Evolutionary conservation across 2,113 vertebrate genomes (phyloP).

Genomic region (Hiodon alosoides): DNA sequence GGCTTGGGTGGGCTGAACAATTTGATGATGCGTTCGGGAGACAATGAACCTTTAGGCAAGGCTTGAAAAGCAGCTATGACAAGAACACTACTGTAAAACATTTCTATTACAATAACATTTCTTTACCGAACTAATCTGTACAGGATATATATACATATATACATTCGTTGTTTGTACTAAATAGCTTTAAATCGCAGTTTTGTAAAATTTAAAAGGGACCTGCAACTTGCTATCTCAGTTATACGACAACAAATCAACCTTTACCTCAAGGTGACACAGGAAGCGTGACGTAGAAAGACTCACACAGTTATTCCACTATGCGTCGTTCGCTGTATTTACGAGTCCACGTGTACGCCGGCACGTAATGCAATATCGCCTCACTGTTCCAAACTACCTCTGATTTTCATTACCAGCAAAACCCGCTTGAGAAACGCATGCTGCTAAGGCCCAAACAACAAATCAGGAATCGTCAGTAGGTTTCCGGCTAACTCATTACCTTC

Average conservation of each 20-base stretch:
- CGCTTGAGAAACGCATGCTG: constrained; percentile 74
- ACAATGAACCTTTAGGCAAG: constrained; percentile 25
- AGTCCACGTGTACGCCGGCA: constrained; percentile 64
- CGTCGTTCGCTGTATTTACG: constrained; percentile 33
- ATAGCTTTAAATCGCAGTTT: constrained; percentile 47
- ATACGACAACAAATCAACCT: constrained; percentile 55
- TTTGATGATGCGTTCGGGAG: neutral
- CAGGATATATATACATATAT: constrained; percentile 22
- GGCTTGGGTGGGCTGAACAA: constrained; percentile 19
- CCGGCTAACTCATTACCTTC: constrained; percentile 25
- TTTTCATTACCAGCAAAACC: constrained; percentile 68
- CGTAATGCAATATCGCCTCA: constrained; percentile 80
- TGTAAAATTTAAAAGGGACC: constrained; percentile 45
- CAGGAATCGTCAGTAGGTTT: constrained; percentile 58
- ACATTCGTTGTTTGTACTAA: constrained; percentile 27
- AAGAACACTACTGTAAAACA: constrained; percentile 42
- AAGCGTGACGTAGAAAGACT: constrained; percentile 66
- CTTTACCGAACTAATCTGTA: constrained; percentile 33
- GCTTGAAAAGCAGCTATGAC: constrained; percentile 36
- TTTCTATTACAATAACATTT: constrained; percentile 30
- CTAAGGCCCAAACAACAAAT: constrained; percentile 68
- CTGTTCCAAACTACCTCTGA: constrained; percentile 91
- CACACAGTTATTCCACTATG: constrained; percentile 47
- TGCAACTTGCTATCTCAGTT: constrained; percentile 12
- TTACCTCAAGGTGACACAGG: constrained; percentile 75